Evolutionary conservation across 30 jellyfish, hydroid and myxozoan species (phyloP).

Genomic region (Hydractinia symbiolongicarpus): DNA sequence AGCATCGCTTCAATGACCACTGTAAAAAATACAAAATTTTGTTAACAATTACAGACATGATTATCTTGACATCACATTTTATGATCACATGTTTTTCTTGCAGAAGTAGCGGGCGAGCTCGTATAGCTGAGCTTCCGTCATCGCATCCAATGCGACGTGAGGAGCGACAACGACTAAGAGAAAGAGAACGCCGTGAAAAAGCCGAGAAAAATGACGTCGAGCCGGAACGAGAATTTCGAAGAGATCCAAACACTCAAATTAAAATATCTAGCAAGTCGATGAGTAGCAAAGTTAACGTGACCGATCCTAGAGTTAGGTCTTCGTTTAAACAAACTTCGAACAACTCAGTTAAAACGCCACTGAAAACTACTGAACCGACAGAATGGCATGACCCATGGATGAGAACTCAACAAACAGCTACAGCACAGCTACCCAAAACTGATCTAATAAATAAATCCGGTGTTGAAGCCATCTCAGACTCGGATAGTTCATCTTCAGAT

Average conservation of each 20-base stretch:
- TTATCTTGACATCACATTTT: no score
- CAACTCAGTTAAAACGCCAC: constrained; percentile 4
- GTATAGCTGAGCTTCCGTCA: constrained; percentile 18
- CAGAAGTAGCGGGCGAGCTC: constrained; percentile 25
- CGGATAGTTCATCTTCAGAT: constrained; percentile 40
- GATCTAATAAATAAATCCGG: constrained; percentile 13
- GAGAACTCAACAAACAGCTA: constrained; percentile 61
- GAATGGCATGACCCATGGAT: constrained; percentile 98
- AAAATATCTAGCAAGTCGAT: neutral
- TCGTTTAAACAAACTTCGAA: neutral
- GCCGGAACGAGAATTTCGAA: neutral
- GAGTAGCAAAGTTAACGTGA: neutral
- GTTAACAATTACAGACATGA: no score
- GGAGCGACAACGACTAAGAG: constrained; percentile 53
- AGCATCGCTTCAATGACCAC: neutral
- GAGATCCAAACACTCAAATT: neutral
- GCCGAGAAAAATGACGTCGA: constrained; percentile 34
- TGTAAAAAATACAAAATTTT: no score
- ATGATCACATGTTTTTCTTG: neutral
- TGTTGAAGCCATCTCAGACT: constrained; percentile 33
- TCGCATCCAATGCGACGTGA: constrained; percentile 41
- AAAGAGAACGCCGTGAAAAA: constrained; percentile 44
- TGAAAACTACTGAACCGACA: constrained; percentile 44
- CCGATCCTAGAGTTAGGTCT: neutral
- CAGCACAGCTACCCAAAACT: neutral